Evolutionary conservation across 1,140 invertebrate species (phyloP).

Genomic region (Papilio polyxenes): DNA sequence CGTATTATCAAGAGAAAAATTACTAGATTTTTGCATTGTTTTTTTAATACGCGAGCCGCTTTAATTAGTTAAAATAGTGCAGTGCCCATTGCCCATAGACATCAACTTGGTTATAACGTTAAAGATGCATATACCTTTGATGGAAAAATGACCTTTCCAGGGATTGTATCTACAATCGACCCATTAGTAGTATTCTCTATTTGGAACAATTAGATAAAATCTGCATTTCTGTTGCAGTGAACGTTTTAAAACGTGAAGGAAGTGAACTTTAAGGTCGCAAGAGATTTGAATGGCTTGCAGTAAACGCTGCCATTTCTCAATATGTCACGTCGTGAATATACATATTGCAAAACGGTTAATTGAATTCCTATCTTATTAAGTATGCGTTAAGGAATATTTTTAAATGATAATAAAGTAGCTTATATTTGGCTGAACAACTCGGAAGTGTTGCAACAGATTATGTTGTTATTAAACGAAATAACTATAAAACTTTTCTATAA

Average conservation of each 20-base stretch:
- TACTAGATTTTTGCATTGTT: no score
- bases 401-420: not conserved
- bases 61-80: no score
- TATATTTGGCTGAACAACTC: not conserved
- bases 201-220: slow-evolving; percentile 17
- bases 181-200: not conserved
- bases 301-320: slow-evolving; percentile 20
- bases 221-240: not conserved
- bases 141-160: no score
- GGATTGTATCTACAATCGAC: not conserved
- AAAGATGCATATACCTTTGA: no score
- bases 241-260: slow-evolving; percentile 17
- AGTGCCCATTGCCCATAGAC: no score
- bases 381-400: not conserved
- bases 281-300: slow-evolving; percentile 23
- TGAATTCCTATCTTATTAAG: not conserved
- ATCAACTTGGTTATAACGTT: no score
- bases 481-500: slow-evolving; percentile 11
- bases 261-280: slow-evolving; percentile 28
- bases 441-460: slow-evolving; percentile 6
- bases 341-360: not conserved
- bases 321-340: slow-evolving; percentile 27
- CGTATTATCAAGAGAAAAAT: no score
- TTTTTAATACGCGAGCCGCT: no score
- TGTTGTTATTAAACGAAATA: slow-evolving; percentile 4